Evolutionary conservation across 2,888 invertebrate species (phyloP).

Genomic region (Pocota personata): DNA sequence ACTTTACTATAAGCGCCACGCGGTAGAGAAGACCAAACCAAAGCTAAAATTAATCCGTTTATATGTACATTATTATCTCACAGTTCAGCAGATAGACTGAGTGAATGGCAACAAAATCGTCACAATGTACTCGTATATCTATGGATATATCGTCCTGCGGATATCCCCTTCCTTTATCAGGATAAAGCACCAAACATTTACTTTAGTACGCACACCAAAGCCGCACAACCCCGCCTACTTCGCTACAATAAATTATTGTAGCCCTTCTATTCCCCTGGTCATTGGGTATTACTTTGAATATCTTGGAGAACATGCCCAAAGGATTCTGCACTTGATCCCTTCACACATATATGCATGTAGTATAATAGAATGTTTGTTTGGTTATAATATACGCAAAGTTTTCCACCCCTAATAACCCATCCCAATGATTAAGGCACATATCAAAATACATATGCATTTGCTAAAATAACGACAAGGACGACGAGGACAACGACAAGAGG

Average conservation of each 20-base stretch:
- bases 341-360: background rate
- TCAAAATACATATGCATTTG: constrained; percentile 32
- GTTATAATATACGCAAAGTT: constrained; percentile 29
- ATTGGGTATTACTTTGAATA: constrained; percentile 25
- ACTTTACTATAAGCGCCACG: background rate
- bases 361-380: background rate
- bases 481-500: constrained; percentile 16
- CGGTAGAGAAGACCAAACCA: background rate
- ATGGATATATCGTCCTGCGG: background rate
- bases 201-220: constrained; percentile 17
- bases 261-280: background rate
- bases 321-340: constrained; percentile 22
- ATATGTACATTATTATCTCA: constrained; percentile 3
- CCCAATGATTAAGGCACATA: constrained; percentile 46
- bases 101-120: constrained; percentile 22
- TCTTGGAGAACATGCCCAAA: constrained; percentile 23
- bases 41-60: constrained; percentile 21
- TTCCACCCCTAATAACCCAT: background rate
- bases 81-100: constrained; percentile 1
- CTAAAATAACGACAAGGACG: background rate
- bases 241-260: constrained; percentile 55
- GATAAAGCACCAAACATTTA: constrained; percentile 32
- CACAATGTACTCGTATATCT: background rate
- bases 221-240: constrained; percentile 32
- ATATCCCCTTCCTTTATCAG: constrained; percentile 22